Evolutionary conservation across 2,888 invertebrate species (phyloP), one percentile per base, ranked within the genome.

Genomic region (Abrostola triplasia): DNA sequence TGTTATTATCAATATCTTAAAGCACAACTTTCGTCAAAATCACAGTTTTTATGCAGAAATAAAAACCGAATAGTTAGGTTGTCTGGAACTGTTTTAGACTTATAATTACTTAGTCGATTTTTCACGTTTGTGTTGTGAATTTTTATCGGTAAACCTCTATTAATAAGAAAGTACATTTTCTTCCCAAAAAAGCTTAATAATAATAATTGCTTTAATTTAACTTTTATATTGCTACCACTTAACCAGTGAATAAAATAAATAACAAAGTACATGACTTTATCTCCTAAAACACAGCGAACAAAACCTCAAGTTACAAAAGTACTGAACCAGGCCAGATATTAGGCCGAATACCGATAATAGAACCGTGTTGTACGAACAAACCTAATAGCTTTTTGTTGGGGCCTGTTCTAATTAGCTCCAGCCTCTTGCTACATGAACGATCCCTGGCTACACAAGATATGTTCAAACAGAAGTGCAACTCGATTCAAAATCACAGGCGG

Each of bases 321-420:
- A 54, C 38, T 47, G 41, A 58, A 64, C 55, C 42, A 76, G 35
- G 49, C 49, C 42, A 48, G 38, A 67, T 65, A 69, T 70, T 63
- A 58, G 56, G 59, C 64, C 54, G 35, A 77, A 68, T 63, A 64
- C 66, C 77, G 72, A 74, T 74, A 72, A 58, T 73, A 69, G 50
- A 63, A 56, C 40, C 55, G 67, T 66, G 48, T 76, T 65, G 67
- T 66, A 59, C 56, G 61, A 68, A 61, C 64, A 64, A 62, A 57
- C 61, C 69, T 77, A 79, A 79, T 77, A 76, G 76, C 73, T 76
- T 79, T 77, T 77, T 79, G 78, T 78, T 79, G 62, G 59, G 57
- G 67, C 67, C 37, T 51, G 60, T 36, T 62, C 75, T 80, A 79
- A 79, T 79, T 79, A 79, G 80, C 71, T 75, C 57, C 59, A 66